Conservation (phyloP, 2,888 invertebrate genomes). For the Oxystoma pomonae region DNA sequence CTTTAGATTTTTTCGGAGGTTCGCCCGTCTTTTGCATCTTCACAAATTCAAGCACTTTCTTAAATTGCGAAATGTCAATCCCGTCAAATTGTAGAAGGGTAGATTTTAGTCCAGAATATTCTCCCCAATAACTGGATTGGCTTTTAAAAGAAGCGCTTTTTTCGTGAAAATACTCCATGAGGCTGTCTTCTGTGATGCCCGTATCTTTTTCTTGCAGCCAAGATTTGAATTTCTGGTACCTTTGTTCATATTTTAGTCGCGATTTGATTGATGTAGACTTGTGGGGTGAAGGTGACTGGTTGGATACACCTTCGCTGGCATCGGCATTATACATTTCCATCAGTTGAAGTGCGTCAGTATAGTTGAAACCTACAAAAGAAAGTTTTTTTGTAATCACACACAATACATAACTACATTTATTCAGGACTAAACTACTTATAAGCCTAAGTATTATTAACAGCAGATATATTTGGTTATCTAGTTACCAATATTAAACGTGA, state of each 20-base stretch:
- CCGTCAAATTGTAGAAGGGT: conserved; percentile 15
- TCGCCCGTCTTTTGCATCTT: conserved; percentile 16
- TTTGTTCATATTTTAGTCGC: conserved; percentile 14
- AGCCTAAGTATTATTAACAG: too few species aligned
- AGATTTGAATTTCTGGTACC: conserved; percentile 14
- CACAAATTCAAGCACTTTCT: conserved; percentile 15
- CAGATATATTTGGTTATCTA: too few species aligned
- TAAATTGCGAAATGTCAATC: conserved; percentile 21
- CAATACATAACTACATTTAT: too few species aligned
- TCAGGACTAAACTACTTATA: too few species aligned
- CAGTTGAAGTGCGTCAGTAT: too few species aligned
- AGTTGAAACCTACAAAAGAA: too few species aligned
- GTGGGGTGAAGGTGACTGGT: too few species aligned
- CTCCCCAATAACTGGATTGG: conserved; percentile 18
- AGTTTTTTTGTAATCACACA: too few species aligned
- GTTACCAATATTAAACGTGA: too few species aligned
- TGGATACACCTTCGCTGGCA: too few species aligned
- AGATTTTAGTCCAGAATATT: conserved; percentile 23
- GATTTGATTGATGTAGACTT: too few species aligned
- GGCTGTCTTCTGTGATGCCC: conserved; percentile 11
- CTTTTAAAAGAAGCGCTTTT: conserved; percentile 10
- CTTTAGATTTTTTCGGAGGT: conserved; percentile 13
- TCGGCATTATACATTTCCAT: too few species aligned
- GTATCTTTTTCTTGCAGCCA: conserved; percentile 13
- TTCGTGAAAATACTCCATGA: conserved; percentile 19